Evolutionary conservation across 2,113 vertebrate genomes (phyloP).

Genomic region (Phodopus roborovskii): DNA sequence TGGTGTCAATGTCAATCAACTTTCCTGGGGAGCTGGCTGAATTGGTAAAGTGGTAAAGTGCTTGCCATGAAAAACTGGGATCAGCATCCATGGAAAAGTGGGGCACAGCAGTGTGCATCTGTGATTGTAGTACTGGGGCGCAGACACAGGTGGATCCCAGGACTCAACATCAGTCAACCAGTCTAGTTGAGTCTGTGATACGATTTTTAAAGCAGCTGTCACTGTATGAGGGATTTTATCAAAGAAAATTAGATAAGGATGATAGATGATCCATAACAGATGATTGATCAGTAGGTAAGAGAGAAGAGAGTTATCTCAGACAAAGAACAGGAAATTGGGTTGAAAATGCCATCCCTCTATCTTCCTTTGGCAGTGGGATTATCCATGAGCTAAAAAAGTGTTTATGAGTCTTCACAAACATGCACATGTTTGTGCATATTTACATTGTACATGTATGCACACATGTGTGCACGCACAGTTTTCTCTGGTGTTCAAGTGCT

Average conservation of each 20-base stretch:
- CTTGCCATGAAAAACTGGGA: neutral
- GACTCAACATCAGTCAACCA: neutral
- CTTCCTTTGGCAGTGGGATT: neutral
- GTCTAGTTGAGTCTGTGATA: neutral
- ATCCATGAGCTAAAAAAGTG: neutral
- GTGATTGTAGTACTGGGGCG: too few species aligned
- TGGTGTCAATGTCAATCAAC: neutral
- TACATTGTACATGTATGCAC: neutral
- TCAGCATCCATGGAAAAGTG: neutral
- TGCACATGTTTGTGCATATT: neutral
- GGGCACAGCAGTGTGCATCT: too few species aligned
- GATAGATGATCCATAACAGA: neutral
- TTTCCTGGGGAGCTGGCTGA: neutral
- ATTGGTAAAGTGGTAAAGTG: neutral
- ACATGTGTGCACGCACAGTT: neutral
- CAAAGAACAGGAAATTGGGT: neutral
- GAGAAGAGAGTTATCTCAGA: neutral
- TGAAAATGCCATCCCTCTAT: neutral
- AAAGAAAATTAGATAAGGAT: neutral
- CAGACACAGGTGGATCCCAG: neutral
- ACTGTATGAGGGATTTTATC: neutral
- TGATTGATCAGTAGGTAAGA: neutral
- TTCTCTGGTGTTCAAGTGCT: neutral
- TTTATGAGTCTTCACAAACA: neutral
- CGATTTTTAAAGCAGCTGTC: neutral